These are phyloP conservation scores for Drosophila pandora DNA, from an alignment of 1,140 invertebrate species.

Conservation along the genomic window DNA sequence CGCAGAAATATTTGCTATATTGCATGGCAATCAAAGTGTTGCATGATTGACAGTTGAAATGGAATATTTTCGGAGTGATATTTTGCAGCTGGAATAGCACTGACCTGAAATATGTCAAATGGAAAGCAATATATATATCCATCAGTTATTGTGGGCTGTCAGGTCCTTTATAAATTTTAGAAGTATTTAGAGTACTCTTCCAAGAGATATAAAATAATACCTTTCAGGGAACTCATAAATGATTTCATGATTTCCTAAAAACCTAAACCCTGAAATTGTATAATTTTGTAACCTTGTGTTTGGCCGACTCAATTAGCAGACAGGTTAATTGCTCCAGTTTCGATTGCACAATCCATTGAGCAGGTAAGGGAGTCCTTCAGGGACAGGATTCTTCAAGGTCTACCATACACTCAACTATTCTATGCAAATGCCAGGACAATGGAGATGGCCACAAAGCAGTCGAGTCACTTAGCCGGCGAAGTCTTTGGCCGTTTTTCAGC, in stretches of 20 bases:
- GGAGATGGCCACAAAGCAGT: constrained; percentile 41
- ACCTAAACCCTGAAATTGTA: constrained; percentile 5
- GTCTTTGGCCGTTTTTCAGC: constrained; percentile 14
- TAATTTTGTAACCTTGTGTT: constrained; percentile 15
- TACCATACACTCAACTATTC: constrained; percentile 1
- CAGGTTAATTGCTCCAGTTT: constrained; percentile 41
- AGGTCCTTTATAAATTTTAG: no score
- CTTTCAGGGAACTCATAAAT: constrained; percentile 15
- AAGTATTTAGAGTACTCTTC: no score
- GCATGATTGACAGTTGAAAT: constrained; percentile 37
- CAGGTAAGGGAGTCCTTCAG: constrained; percentile 12
- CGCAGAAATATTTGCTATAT: constrained; percentile 49
- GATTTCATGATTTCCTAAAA: background rate
- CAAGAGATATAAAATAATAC: background rate
- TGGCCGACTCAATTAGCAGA: constrained; percentile 28
- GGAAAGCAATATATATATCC: constrained; percentile 5
- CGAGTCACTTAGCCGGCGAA: constrained; percentile 46
- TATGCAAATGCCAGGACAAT: constrained; percentile 45
- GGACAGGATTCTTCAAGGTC: constrained; percentile 2
- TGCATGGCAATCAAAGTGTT: constrained; percentile 44
- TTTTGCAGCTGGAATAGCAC: constrained; percentile 38
- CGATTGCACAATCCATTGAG: constrained; percentile 29
- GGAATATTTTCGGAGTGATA: constrained; percentile 47
- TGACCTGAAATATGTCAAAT: constrained; percentile 39
- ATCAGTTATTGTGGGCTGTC: constrained; percentile 17